Conservation (phyloP, 1,140 invertebrate species). For the Pinna nobilis region DNA sequence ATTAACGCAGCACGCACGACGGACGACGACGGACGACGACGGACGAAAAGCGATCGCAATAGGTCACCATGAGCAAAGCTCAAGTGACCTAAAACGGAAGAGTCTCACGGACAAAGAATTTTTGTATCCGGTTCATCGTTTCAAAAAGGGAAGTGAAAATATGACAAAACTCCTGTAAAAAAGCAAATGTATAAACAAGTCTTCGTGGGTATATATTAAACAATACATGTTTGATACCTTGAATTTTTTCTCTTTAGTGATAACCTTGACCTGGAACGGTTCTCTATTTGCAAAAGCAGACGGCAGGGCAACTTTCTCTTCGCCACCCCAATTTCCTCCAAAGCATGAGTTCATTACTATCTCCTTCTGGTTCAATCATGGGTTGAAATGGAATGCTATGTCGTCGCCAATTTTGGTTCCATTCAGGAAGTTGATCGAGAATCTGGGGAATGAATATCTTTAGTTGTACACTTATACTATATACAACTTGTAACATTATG, state of each 20-base stretch:
- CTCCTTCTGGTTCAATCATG: constrained; percentile 59
- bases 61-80: too few relatives aligned
- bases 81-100: too few relatives aligned
- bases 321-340: constrained; percentile 79
- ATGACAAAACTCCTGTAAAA: too few relatives aligned
- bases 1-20: too few relatives aligned
- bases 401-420: constrained; percentile 80
- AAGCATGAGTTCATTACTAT: constrained; percentile 84
- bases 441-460: constrained; percentile 68
- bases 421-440: constrained; percentile 81
- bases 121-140: too few relatives aligned
- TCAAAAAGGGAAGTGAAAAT: too few relatives aligned
- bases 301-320: constrained; percentile 84
- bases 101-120: too few relatives aligned
- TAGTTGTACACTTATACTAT: not conserved
- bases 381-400: constrained; percentile 87
- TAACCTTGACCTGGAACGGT: constrained; percentile 85
- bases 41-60: too few relatives aligned
- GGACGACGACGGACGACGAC: too few relatives aligned
- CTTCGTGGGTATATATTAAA: too few relatives aligned
- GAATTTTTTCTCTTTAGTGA: constrained; percentile 81
- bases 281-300: constrained; percentile 81
- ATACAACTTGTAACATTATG: not conserved
- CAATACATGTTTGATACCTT: too few relatives aligned
- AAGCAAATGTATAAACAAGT: too few relatives aligned